phyloP scores from a whole-genome alignment of 1,140 invertebrate genomes.

The Heterodera schachtii region DNA sequence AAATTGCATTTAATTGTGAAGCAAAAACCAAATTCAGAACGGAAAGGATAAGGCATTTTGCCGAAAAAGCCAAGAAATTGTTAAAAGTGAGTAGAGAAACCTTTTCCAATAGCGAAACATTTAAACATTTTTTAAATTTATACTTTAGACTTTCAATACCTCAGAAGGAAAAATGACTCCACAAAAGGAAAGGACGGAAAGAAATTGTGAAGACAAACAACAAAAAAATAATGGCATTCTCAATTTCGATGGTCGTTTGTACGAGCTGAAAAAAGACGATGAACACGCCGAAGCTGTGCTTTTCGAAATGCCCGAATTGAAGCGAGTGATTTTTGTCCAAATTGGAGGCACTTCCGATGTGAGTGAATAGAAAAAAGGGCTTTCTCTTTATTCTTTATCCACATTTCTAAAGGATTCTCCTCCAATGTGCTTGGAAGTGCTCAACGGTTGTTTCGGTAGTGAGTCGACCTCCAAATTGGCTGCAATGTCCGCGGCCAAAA shows the following conservation, averaged over 20 bases:
- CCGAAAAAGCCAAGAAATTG: conserved; percentile 1
- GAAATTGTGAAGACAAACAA: conserved; percentile 10
- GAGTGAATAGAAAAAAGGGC: not conserved
- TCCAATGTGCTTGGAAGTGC: conserved; percentile 23
- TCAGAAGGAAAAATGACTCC: not conserved
- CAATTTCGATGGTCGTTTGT: conserved; percentile 4
- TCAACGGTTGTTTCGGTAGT: conserved; percentile 10
- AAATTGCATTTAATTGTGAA: conserved; percentile 13
- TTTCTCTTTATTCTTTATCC: no score
- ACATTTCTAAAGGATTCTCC: not conserved
- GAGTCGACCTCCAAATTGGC: conserved; percentile 10
- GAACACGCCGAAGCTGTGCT: not conserved
- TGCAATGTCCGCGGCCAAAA: not conserved
- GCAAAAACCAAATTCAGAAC: not conserved
- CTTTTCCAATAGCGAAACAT: not conserved
- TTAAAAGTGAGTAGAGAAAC: not conserved
- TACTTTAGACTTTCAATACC: not conserved
- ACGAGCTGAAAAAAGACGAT: not conserved
- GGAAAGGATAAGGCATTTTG: conserved; percentile 22
- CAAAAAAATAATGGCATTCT: not conserved
- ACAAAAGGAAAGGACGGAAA: not conserved
- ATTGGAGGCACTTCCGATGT: conserved; percentile 13
- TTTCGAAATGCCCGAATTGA: conserved; percentile 32
- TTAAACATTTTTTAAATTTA: not conserved
- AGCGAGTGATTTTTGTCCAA: conserved; percentile 27